These are phyloP conservation scores for Microcebus jonahi DNA, from an alignment of 2,113 vertebrate species.

Conservation along the genomic window DNA sequence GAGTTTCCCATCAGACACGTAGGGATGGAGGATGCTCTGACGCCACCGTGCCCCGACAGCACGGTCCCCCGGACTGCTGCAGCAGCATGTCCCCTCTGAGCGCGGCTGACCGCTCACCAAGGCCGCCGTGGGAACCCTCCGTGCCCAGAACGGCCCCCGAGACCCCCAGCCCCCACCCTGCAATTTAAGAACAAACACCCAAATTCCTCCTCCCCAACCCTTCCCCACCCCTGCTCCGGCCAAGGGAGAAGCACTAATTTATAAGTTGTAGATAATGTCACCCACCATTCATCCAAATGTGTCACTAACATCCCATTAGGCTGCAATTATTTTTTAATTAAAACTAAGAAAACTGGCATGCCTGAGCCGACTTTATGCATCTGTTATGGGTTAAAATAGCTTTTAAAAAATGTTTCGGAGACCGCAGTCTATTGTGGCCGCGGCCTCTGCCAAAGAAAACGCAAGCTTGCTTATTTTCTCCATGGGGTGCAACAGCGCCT, in stretches of 20 bases:
- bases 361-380: slow-evolving; percentile 89
- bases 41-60: background rate
- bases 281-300: slow-evolving; percentile 90
- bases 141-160: rapidly evolving
- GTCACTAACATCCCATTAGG: slow-evolving; percentile 90
- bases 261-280: slow-evolving; percentile 89
- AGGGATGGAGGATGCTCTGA: slow-evolving; percentile 44
- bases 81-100: background rate
- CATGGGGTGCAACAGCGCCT: slow-evolving; percentile 89
- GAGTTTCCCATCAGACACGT: slow-evolving; percentile 48
- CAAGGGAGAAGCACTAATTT: slow-evolving; percentile 86
- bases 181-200: slow-evolving; percentile 12
- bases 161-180: background rate
- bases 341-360: slow-evolving; percentile 91
- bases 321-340: slow-evolving; percentile 93
- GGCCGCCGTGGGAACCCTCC: background rate
- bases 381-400: slow-evolving; percentile 93
- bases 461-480: slow-evolving; percentile 92
- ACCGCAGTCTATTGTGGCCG: slow-evolving; percentile 90
- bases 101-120: background rate
- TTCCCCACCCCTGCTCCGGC: slow-evolving; percentile 74
- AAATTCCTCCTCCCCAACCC: background rate
- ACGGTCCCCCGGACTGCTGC: background rate
- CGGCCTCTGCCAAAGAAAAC: slow-evolving; percentile 90
- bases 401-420: slow-evolving; percentile 89